Evolutionary conservation across 2,113 vertebrate species (phyloP), one percentile per base, ranked within the genome.

Genomic region (Dermatemys mawii): DNA sequence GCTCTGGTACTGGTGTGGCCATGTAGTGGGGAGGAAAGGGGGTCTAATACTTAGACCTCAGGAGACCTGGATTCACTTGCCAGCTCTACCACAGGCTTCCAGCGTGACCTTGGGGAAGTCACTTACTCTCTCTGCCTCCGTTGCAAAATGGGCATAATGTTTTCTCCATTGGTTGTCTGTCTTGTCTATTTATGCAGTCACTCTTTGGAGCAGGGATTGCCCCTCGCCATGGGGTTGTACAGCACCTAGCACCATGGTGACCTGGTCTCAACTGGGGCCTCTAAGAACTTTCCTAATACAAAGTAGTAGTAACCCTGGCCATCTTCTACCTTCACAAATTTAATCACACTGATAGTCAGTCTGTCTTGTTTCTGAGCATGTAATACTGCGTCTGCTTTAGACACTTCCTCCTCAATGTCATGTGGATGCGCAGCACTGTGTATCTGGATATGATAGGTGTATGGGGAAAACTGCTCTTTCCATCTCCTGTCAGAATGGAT

Each of bases 1-100:
- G 35, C 35, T 67, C 35, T 22, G 63, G 38, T 19, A 9, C 17
- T 70, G 63, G 35, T 38, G 63, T 35, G 29, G 35, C 46, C 26
- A 14, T 1, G 2, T 35, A 3, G 5, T 4, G 46, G 29, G 5
- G 76, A 41, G 53, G 57, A 5, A 57, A 48, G n/a, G 22, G 87
- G 32, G 27, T 19, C 78, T 44, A 60, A 46, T 73, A n/a, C 6
- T 91, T 3, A 0, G 3, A 80, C 22, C 35, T 0, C 0, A 3
- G 26, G 32, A 57, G 13, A 2, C 70, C 24, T 55, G 49, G 82
- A 79, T 86, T 49, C 49, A 1, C 0, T 60, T 50, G 27, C 6
- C 4, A 3, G 1, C 84, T 50, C 81, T 75, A 63, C 54, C 92
- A 4, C 13, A 54, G 79, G 48, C 84, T 67, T 67, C 60, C 60